Conservation (phyloP, 1,140 invertebrate species). For the Drosophila tristis region DNA sequence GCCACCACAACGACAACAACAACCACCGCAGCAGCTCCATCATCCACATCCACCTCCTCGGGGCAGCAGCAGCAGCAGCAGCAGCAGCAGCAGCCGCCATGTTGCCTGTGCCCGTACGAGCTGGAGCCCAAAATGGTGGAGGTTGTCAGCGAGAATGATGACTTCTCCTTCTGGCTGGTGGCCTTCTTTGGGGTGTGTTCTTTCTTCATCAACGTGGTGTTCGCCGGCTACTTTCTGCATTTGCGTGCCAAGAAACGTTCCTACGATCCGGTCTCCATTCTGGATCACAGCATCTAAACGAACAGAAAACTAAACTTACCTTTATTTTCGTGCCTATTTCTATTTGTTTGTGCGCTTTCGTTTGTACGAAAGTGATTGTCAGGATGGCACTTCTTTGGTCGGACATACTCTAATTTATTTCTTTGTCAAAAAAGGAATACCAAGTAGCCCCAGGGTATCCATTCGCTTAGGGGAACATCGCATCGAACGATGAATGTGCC, state of each 20-base stretch:
- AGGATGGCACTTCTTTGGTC: too few relatives aligned
- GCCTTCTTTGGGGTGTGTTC: slow-evolving; percentile 14
- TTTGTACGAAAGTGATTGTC: too few relatives aligned
- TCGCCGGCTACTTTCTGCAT: slow-evolving; percentile 49
- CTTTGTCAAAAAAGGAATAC: slow-evolving; percentile 19
- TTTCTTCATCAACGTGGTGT: neutral
- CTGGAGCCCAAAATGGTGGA: slow-evolving; percentile 53
- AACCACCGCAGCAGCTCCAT: slow-evolving; percentile 6
- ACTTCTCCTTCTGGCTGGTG: neutral
- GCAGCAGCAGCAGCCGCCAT: slow-evolving; percentile 5
- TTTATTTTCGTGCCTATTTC: too few relatives aligned
- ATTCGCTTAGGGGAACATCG: too few relatives aligned
- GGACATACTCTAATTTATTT: too few relatives aligned
- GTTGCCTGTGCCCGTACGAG: slow-evolving; percentile 35
- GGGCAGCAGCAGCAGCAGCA: slow-evolving; percentile 1
- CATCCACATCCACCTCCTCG: neutral
- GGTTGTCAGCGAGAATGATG: slow-evolving; percentile 22
- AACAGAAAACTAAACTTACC: slow-evolving; percentile 3
- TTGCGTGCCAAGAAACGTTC: slow-evolving; percentile 75
- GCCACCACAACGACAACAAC: slow-evolving; percentile 1
- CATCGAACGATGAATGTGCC: too few relatives aligned
- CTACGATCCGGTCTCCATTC: slow-evolving; percentile 75
- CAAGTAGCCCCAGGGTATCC: slow-evolving; percentile 1
- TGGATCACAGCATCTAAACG: slow-evolving; percentile 74
- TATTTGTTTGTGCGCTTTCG: too few relatives aligned